Evolutionary conservation across 2,797 vertebrate species (phyloP).

Genomic region (Lutjanus argentimaculatus): DNA sequence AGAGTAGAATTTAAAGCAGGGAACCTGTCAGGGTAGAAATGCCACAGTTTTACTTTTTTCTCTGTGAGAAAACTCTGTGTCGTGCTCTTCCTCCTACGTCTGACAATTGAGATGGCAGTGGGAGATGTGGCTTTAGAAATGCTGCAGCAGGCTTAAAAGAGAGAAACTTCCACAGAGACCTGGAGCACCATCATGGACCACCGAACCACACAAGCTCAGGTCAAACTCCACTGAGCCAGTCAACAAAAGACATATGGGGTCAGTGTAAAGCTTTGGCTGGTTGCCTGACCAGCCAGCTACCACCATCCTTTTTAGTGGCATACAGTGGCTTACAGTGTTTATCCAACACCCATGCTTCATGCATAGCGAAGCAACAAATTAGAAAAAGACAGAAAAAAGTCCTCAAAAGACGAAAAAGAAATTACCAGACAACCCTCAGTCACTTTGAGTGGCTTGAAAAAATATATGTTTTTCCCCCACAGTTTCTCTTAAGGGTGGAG

Average conservation of each 20-base stretch:
- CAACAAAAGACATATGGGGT: conserved; percentile 31
- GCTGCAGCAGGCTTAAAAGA: conserved; percentile 16
- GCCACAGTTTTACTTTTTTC: conserved; percentile 22
- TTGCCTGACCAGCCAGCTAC: conserved; percentile 4
- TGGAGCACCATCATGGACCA: conserved; percentile 6
- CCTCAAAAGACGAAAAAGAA: background rate
- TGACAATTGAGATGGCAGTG: conserved; percentile 42
- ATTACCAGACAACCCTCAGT: background rate
- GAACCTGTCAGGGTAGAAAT: conserved; percentile 26
- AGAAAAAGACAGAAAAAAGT: background rate
- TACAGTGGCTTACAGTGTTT: conserved; percentile 6
- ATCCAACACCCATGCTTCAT: background rate
- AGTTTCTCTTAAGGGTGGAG: background rate
- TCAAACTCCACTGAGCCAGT: conserved; percentile 30
- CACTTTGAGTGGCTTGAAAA: background rate
- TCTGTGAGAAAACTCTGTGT: conserved; percentile 12
- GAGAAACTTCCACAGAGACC: background rate
- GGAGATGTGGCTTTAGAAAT: conserved; percentile 30
- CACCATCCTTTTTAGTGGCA: background rate
- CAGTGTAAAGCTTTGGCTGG: conserved; percentile 30
- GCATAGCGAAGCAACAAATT: background rate
- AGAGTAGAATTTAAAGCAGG: background rate
- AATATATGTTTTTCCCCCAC: background rate
- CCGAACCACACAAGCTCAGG: conserved; percentile 24
- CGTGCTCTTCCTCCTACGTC: conserved; percentile 32